These are phyloP conservation scores for Mobula hypostoma DNA, from an alignment of 2,113 vertebrate genomes.

Conservation along the genomic window DNA sequence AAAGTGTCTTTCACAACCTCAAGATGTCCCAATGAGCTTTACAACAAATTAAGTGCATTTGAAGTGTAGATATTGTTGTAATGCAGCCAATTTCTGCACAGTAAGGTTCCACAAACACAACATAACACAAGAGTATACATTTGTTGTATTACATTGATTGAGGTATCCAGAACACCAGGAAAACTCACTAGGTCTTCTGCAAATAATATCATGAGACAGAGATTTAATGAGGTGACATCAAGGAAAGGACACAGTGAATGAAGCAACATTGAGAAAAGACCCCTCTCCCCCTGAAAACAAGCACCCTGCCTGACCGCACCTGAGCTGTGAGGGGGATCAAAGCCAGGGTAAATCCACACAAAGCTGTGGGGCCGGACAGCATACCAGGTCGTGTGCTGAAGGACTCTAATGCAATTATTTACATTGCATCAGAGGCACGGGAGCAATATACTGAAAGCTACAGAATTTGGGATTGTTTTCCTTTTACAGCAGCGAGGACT, in stretches of 20 bases:
- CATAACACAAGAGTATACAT: not conserved
- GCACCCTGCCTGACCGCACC: too few relatives aligned
- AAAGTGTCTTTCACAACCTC: not conserved
- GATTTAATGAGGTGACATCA: too few relatives aligned
- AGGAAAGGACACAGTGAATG: too few relatives aligned
- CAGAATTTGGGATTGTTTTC: not conserved
- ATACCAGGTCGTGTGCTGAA: too few relatives aligned
- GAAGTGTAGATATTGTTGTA: not conserved
- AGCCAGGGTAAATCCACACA: too few relatives aligned
- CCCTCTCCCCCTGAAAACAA: too few relatives aligned
- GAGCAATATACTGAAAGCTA: not conserved
- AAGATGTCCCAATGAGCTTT: not conserved
- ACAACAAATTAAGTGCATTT: not conserved
- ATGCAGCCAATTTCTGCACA: not conserved
- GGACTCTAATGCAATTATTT: not conserved
- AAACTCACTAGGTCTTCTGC: too few relatives aligned
- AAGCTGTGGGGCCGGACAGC: too few relatives aligned
- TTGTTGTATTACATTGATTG: not conserved
- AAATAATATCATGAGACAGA: too few relatives aligned
- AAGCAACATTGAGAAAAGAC: too few relatives aligned
- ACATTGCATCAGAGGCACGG: not conserved
- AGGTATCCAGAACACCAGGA: too few relatives aligned
- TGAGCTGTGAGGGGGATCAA: too few relatives aligned
- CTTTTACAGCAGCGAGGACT: not conserved
- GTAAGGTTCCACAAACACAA: not conserved